Conservation (phyloP, 1,140 invertebrate species). For the Sycophaga agraensis region DNA sequence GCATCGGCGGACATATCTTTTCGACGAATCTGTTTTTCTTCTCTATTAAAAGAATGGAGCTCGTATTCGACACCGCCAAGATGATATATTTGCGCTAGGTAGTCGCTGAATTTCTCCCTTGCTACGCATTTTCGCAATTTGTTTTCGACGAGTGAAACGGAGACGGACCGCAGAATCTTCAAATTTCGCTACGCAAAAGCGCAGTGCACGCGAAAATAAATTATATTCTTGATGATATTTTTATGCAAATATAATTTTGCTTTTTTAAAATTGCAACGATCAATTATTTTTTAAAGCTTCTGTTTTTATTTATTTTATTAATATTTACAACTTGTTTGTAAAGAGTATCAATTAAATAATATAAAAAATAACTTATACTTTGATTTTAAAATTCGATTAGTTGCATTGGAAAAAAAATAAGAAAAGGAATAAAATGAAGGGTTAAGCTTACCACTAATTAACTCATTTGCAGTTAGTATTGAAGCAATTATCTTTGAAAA, state of each 20-base stretch:
- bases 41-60: slow-evolving; percentile 17
- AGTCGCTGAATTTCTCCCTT: slow-evolving; percentile 12
- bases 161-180: slow-evolving; percentile 9
- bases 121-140: slow-evolving; percentile 22
- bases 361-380: no score
- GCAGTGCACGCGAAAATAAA: no score
- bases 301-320: no score
- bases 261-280: no score
- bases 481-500: no score
- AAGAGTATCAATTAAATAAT: no score
- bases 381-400: neutral
- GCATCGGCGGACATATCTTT: slow-evolving; percentile 25
- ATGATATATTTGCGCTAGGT: slow-evolving; percentile 20
- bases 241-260: no score
- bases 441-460: neutral
- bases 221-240: no score
- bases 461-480: no score
- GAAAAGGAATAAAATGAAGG: neutral
- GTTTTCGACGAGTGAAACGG: neutral
- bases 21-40: slow-evolving; percentile 14
- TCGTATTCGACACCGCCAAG: slow-evolving; percentile 6
- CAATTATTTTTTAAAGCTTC: no score
- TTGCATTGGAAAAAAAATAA: slow-evolving; percentile 2
- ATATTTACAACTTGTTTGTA: no score
- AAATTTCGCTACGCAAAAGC: slow-evolving; percentile 9